Evolutionary conservation across 1,140 invertebrate species (phyloP), one percentile per base, ranked within the genome.

Genomic region (Drosophila dunni): DNA sequence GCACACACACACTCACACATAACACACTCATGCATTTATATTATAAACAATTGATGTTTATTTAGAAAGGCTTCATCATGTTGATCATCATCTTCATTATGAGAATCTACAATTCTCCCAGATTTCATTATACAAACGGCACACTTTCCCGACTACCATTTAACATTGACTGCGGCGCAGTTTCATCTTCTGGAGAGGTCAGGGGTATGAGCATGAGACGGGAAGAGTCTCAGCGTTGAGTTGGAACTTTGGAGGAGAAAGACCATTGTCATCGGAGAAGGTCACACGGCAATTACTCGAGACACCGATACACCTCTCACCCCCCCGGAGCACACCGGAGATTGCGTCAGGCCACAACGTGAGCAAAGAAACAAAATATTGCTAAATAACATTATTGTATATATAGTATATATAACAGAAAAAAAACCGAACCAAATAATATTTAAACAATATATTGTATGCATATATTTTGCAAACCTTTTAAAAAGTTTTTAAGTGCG

Each of bases 11-110:
- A 64, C 34, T 40, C 11, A 46, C 38, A 69, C 51, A 62, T 42
- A 15, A 64, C 34, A 44, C 11, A 46, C 38, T 64, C 51, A 62
- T 42, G 33, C 38, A 58, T 61, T 33, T 63, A 79, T 73, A 86
- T 85, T 86, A 74, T 88, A 88, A 83, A 83, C 83, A 88, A 88
- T 88, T 89, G 68, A 80, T 88, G 74, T 89, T 88, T 88, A 80
- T 88, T 89, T 89, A 74, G 79, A 88, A 88, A 83, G 76, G 45
- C 79, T 57, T 38, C 20, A 54, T 51, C 15, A 65, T 67, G 17
- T 42, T 57, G 34, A 8, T 57, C 24, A 48, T 54, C 29, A 45
- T 44, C 15, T 33, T 66, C 34, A 46, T 62, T 53, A 33, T 29
- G 24, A 29, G 24, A 29, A 50, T 10, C 45, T 53, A 58, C 20